These are phyloP conservation scores for Nothoprocta pentlandii DNA, from an alignment of 2,113 vertebrate species.

Conservation along the genomic window DNA sequence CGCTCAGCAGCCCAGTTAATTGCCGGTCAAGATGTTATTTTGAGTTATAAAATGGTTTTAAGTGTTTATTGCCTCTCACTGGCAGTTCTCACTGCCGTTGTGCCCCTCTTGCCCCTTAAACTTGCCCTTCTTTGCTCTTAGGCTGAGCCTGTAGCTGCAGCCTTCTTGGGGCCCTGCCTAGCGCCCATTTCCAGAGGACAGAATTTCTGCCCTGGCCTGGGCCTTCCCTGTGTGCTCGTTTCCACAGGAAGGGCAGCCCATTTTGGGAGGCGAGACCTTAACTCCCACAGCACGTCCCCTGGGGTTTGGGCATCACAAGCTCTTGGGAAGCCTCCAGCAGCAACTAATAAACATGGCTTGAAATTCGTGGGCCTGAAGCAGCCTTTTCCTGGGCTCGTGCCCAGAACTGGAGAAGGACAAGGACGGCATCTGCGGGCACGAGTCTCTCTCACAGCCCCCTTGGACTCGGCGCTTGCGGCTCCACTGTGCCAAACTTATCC, in stretches of 20 bases:
- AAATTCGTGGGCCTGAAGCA: background rate
- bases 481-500: background rate
- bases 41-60: background rate
- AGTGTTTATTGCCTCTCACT: background rate
- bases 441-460: background rate
- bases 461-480: background rate
- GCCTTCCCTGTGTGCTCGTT: background rate
- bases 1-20: background rate
- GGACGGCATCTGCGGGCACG: background rate
- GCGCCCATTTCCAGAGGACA: background rate
- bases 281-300: background rate
- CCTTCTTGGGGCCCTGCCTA: background rate
- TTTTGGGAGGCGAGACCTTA: accelerated
- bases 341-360: background rate
- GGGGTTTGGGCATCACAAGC: background rate
- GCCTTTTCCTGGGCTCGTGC: background rate
- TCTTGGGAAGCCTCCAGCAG: background rate
- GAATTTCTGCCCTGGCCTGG: background rate
- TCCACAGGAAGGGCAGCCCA: background rate
- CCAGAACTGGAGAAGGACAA: background rate
- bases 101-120: background rate
- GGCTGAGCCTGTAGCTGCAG: background rate
- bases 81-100: background rate
- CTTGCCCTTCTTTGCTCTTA: background rate
- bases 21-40: background rate